Conservation (phyloP, 1,140 invertebrate species). For the Trypoxylus dichotomus region DNA sequence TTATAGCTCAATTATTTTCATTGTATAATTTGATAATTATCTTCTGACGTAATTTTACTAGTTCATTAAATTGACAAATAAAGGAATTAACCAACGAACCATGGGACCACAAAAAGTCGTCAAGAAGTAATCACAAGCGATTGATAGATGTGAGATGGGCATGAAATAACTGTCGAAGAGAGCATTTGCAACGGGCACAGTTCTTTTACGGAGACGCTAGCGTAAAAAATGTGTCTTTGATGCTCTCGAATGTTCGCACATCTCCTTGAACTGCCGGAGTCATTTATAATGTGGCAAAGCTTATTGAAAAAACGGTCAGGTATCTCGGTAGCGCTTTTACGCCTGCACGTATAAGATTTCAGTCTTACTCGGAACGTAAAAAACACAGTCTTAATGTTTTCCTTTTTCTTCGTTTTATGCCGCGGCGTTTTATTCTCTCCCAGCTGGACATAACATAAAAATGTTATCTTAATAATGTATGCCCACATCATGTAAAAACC, state of each 20-base stretch:
- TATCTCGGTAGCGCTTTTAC: slow-evolving; percentile 36
- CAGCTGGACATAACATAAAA: not conserved
- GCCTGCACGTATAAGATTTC: slow-evolving; percentile 26
- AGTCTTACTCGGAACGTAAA: slow-evolving; percentile 10
- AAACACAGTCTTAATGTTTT: slow-evolving; percentile 31
- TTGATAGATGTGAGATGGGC: slow-evolving; percentile 35
- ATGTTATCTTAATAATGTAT: not conserved
- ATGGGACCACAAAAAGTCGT: slow-evolving; percentile 32
- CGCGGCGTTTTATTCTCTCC: not conserved
- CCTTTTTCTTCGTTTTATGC: not conserved
- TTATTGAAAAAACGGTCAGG: slow-evolving; percentile 46
- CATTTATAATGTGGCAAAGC: slow-evolving; percentile 40
- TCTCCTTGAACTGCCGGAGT: slow-evolving; percentile 35
- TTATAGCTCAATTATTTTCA: no score
- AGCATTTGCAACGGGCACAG: slow-evolving; percentile 32
- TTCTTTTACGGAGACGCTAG: slow-evolving; percentile 34
- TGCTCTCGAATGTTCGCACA: slow-evolving; percentile 44
- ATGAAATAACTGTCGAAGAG: slow-evolving; percentile 31
- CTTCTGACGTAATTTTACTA: not conserved
- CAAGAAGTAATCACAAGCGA: slow-evolving; percentile 35
- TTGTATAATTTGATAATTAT: no score
- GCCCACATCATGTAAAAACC: not conserved
- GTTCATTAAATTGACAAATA: not conserved
- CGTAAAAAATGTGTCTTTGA: slow-evolving; percentile 44
- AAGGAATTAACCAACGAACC: not conserved